Base-by-base conservation (phyloP, 2,888 invertebrate species). In the Nesidiocoris tenuis region DNA sequence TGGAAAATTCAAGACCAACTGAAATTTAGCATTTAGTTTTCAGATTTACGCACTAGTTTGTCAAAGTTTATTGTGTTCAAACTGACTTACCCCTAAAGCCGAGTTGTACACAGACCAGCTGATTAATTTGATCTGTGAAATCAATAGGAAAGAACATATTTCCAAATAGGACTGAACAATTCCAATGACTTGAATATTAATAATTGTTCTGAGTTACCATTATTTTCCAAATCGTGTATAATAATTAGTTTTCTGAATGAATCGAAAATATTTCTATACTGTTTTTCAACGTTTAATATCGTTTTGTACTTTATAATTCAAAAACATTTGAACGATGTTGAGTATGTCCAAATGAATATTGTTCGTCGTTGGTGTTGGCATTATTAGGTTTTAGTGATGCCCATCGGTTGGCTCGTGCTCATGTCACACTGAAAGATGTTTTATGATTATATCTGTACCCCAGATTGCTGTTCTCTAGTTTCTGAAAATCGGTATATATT, bases 251-350 rank as follows among this genome's bases (percentile, higher is more conserved):
- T 39, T 7, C 12, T 3, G 12, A 39, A 39, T 39, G 39, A 39
- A 39, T 39, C 39, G 39, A 39, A n/a, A 39, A 39, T 70, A 70
- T 70, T 70, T 70, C 22, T 70, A 57, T 70, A 70, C 70, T 59
- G 70, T 70, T 70, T 70, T 70, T 24, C 57, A 70, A 70, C 22
- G 17, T 70, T 70, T 70, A 55, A 56, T 55, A 67, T 67, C 54
- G 39, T 67, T 67, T 67, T 67, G 67, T 67, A 65, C 39, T 39
- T 65, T 39, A 65, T 25, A 65, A 9, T 19, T 70, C n/a, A 59
- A 59, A 70, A 9, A 19, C 3, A 9, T 19, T 24, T 70, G 17
- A 67, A 67, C 19, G 54, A 59, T 70, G n/a, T 18, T 22, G 23
- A 68, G 12, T 21, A 57, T 25, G 57, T 21, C 24, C 54, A 12